Base-by-base conservation (phyloP, 2,113 vertebrate species). In the Rhabdornis inornatus region DNA sequence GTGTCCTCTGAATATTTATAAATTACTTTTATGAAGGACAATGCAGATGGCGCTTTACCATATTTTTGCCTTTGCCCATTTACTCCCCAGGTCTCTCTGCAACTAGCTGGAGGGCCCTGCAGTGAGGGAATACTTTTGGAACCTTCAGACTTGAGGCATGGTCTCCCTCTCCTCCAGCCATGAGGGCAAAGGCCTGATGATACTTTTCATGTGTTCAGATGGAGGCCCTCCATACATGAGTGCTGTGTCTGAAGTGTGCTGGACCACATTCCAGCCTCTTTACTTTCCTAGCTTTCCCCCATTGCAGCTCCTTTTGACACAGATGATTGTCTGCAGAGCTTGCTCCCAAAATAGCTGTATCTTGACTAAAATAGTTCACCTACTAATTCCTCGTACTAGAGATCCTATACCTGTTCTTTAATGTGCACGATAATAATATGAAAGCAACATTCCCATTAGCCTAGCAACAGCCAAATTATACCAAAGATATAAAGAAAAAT, bases 181-280 rank as follows among this genome's bases (percentile, higher is more conserved):
- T 39, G 18, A 78, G 17, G 15, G 2, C 4, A 2, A 95, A 79
- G n/a, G 17, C 11, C 20, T 72, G n/a, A 57, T 25, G 28, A 61
- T 24, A 11, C 1, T 52, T 87, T 64, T 61, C 2, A 0, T 39
- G 31, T 23, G 15, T 22, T 45, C 1, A 0, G 15, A 85, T 57
- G 15, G 24, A 86, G 35, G 14, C 4, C 21, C 9, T 72, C 53
- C 6, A 0, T n/a, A 44, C 0, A 0, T 30, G 18, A 15, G 31
- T 55, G 45, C 15, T 65, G 23, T 15, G 45, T 63, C 20, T 66
- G 28, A 30, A 28, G 18, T 63, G n/a, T 35, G 11, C 63, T 61
- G 66, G 57, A 79, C 22, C 42, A 50, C 15, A 77, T 61, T 85
- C 40, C 57, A 72, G 22, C 17, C 21, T 59, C 15, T 65, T 52